These are phyloP conservation scores for Chaetogeoica ovagalla DNA, from an alignment of 2,888 invertebrate genomes.

Conservation along the genomic window DNA sequence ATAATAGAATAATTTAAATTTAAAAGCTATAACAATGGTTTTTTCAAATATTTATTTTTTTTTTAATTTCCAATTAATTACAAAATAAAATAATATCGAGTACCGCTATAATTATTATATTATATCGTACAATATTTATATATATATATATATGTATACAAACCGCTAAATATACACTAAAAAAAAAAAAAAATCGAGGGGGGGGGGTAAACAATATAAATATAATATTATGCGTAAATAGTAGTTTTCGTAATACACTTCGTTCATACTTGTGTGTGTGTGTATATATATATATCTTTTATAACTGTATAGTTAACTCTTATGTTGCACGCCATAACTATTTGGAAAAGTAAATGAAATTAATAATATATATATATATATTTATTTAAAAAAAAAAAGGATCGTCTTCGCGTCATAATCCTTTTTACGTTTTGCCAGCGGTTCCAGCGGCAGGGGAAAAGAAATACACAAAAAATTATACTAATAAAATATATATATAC, in stretches of 20 bases:
- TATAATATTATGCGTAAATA: neutral
- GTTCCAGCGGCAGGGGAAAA: neutral
- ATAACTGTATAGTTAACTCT: slow-evolving; percentile 11
- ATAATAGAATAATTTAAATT: slow-evolving; percentile 53
- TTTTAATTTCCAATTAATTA: slow-evolving; percentile 47
- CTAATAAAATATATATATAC: neutral
- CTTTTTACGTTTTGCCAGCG: neutral
- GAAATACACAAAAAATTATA: neutral
- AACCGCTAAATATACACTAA: slow-evolving; percentile 52
- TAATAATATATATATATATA: neutral
- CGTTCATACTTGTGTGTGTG: neutral
- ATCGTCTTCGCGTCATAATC: neutral
- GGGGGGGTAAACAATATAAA: slow-evolving; percentile 40
- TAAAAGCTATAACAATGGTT: slow-evolving; percentile 53
- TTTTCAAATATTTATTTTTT: slow-evolving; percentile 5
- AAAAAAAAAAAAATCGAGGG: neutral
- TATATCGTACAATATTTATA: slow-evolving; percentile 38
- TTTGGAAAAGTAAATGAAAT: neutral
- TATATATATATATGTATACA: slow-evolving; percentile 8
- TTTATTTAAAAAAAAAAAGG: neutral
- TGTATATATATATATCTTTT: neutral
- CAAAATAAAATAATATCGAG: slow-evolving; percentile 52
- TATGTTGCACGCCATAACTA: neutral
- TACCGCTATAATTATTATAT: slow-evolving; percentile 47
- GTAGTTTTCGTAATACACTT: slow-evolving; percentile 19